A percentile compares a stretch with the other conserved stretches of the same genome.
Conservation (phyloP, 2,113 vertebrate species). For the Oriolus oriolus region DNA sequence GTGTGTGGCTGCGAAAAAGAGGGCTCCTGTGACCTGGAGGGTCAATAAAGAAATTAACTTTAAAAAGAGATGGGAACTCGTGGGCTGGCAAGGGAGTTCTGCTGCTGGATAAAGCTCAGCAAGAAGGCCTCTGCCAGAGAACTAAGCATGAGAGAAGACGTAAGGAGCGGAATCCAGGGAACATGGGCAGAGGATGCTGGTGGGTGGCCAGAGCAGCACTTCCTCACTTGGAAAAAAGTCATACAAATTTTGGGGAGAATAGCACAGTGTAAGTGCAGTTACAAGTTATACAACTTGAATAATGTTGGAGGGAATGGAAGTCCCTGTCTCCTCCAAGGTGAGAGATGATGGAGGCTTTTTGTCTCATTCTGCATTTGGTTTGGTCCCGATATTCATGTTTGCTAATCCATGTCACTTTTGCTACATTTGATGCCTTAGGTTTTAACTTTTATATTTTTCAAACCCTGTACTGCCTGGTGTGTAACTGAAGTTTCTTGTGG, state of each 20-base stretch:
- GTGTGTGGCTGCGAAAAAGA: not conserved
- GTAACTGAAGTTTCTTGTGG: no score
- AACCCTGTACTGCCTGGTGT: no score
- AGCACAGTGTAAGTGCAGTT: not conserved
- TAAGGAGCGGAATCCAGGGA: not conserved
- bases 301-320: not conserved
- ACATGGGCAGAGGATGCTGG: not conserved
- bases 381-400: not conserved
- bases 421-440: no score
- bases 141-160: not conserved
- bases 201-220: rapidly evolving
- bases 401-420: not conserved
- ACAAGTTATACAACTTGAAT: not conserved
- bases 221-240: not conserved
- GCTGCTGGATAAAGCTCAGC: not conserved
- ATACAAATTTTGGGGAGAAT: not conserved
- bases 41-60: not conserved
- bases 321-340: not conserved
- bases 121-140: not conserved
- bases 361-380: not conserved
- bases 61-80: not conserved
- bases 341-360: not conserved
- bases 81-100: not conserved
- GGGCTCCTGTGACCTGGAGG: not conserved
- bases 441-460: no score